phyloP scores from a whole-genome alignment of 2,113 vertebrate genomes.

The Gobio gobio region DNA sequence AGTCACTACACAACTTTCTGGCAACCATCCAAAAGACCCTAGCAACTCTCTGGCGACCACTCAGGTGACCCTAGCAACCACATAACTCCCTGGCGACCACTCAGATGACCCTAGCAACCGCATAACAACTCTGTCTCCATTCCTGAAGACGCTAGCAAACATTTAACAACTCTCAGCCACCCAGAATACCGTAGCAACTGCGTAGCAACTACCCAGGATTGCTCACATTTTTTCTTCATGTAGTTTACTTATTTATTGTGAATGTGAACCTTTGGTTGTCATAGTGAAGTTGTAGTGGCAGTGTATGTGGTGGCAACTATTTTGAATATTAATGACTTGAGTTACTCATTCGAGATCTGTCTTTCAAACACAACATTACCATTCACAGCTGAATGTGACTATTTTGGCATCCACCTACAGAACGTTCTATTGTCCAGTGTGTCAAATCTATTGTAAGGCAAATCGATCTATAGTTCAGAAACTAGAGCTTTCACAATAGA shows the following conservation, averaged over 20 bases:
- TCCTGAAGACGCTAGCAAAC: not conserved
- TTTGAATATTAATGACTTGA: constrained; percentile 2
- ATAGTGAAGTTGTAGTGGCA: not conserved
- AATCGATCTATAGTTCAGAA: not conserved
- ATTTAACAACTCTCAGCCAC: not conserved
- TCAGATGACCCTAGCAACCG: not conserved
- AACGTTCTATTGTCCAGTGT: not conserved
- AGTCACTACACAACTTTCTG: not conserved
- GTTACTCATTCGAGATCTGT: not conserved
- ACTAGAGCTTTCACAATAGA: not conserved
- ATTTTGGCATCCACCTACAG: not conserved
- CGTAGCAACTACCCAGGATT: not conserved
- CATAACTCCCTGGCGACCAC: not conserved
- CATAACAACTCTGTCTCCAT: not conserved
- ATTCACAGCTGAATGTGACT: not conserved
- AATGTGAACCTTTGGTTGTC: not conserved
- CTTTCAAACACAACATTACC: not conserved
- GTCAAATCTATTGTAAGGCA: not conserved
- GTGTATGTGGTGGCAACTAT: too few species aligned
- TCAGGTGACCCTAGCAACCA: not conserved
- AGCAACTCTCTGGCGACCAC: not conserved
- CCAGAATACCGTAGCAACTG: not conserved
- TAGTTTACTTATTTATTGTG: not conserved
- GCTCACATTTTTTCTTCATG: not conserved
- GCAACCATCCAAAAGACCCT: not conserved